Percentiles rank a stretch among this genome's conserved stretches.
Conservation (phyloP, 2,888 invertebrate genomes). For the Priapulus caudatus region DNA sequence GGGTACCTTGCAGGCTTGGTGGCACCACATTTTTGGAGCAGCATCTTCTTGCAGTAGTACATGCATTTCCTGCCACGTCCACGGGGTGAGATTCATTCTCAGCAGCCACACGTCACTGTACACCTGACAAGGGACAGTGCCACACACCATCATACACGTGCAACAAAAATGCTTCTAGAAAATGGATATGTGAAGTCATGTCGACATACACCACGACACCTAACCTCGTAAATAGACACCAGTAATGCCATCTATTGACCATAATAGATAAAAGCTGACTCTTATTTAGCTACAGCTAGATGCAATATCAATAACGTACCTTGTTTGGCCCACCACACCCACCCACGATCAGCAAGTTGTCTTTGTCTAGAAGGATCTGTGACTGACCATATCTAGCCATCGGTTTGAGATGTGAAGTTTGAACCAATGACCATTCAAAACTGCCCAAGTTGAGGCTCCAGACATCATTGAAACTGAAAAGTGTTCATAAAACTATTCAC, state of each 20-base stretch:
- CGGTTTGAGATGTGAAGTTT: conserved; percentile 55
- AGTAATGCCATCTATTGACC: too few relatives aligned
- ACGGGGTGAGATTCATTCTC: conserved; percentile 49
- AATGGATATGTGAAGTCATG: too few relatives aligned
- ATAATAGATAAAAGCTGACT: too few relatives aligned
- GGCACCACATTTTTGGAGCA: conserved; percentile 80
- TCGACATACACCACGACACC: too few relatives aligned
- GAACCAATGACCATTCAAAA: conserved; percentile 63
- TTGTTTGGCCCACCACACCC: conserved; percentile 72
- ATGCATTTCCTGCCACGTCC: conserved; percentile 49
- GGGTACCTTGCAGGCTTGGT: conserved; percentile 77
- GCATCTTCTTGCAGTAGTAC: conserved; percentile 65
- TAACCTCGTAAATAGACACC: too few relatives aligned
- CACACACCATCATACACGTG: too few relatives aligned
- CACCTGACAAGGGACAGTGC: conserved; percentile 44
- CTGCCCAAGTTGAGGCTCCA: conserved; percentile 72
- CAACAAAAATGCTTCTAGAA: conserved; percentile 8
- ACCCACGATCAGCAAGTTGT: conserved; percentile 49
- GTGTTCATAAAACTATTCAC: background rate
- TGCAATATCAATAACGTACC: conserved; percentile 18
- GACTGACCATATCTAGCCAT: conserved; percentile 83
- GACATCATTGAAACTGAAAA: conserved; percentile 55
- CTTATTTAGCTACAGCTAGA: too few relatives aligned
- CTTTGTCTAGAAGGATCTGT: conserved; percentile 58
- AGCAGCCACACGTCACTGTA: conserved; percentile 85